Evolutionary conservation across 1,140 invertebrate genomes (phyloP).

Genomic region (Eriosoma lanigerum): DNA sequence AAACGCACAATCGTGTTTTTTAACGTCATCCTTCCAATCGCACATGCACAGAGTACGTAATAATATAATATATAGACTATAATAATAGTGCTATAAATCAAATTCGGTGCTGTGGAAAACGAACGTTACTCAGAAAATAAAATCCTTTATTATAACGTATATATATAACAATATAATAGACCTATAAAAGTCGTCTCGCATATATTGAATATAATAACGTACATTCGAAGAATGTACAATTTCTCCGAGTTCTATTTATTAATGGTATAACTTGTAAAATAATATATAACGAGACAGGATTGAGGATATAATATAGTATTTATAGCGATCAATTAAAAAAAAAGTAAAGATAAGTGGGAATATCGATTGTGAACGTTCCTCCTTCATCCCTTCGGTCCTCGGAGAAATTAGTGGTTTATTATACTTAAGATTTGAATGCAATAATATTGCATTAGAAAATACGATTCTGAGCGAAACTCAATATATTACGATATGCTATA

Average conservation of each 20-base stretch:
- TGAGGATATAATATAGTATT: too few species aligned
- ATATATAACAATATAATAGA: neutral
- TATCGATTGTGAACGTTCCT: too few species aligned
- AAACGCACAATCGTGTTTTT: neutral
- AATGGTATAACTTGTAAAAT: neutral
- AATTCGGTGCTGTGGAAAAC: slow-evolving; percentile 6
- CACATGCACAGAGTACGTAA: neutral
- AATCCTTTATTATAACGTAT: neutral
- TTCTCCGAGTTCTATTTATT: neutral
- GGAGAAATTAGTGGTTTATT: too few species aligned
- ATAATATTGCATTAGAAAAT: too few species aligned
- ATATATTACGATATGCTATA: too few species aligned
- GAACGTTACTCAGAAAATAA: neutral
- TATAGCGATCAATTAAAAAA: too few species aligned
- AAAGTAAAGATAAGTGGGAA: too few species aligned
- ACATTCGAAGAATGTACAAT: neutral
- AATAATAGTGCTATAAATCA: neutral
- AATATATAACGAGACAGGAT: too few species aligned
- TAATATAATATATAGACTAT: neutral
- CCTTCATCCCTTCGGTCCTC: too few species aligned
- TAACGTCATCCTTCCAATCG: neutral
- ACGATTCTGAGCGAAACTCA: too few species aligned
- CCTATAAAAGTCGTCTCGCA: neutral
- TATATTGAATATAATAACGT: neutral
- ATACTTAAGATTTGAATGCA: too few species aligned